Conservation (phyloP, 2,888 invertebrate species). For the Protodeltote pygarga region DNA sequence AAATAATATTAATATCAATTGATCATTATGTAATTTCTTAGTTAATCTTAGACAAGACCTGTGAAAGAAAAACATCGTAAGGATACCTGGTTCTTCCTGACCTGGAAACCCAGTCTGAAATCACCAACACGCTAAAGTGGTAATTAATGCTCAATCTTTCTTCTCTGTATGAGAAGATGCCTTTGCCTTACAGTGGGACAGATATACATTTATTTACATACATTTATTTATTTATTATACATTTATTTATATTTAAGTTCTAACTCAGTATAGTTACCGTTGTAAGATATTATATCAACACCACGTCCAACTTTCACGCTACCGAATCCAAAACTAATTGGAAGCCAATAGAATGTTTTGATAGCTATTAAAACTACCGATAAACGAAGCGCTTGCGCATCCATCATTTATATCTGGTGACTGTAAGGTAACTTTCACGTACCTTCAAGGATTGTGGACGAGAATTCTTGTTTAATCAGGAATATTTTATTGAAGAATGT, state of each 20-base stretch:
- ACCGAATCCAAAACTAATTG: slow-evolving; percentile 50
- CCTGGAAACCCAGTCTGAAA: no score
- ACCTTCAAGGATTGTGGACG: slow-evolving; percentile 12
- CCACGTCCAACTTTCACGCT: slow-evolving; percentile 43
- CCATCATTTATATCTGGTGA: slow-evolving; percentile 65
- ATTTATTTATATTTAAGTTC: neutral
- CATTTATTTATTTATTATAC: no score
- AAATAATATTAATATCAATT: no score
- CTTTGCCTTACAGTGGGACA: no score
- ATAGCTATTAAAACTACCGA: slow-evolving; percentile 54
- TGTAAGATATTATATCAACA: slow-evolving; percentile 36
- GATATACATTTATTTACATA: no score
- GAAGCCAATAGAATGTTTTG: slow-evolving; percentile 52
- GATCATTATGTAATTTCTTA: no score
- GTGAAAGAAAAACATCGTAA: no score
- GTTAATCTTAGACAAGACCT: no score
- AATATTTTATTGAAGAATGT: slow-evolving; percentile 35
- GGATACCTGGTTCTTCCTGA: no score
- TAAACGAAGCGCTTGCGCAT: slow-evolving; percentile 37
- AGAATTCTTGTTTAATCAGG: slow-evolving; percentile 29
- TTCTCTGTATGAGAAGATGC: no score
- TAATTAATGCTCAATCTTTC: no score
- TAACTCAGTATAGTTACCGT: slow-evolving; percentile 5
- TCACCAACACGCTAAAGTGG: no score
- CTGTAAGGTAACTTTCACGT: slow-evolving; percentile 38